A percentile compares a stretch with the other conserved stretches of the same genome.
phyloP scores from a whole-genome alignment of 2,797 vertebrate genomes.

The Poeciliopsis gracilis region DNA sequence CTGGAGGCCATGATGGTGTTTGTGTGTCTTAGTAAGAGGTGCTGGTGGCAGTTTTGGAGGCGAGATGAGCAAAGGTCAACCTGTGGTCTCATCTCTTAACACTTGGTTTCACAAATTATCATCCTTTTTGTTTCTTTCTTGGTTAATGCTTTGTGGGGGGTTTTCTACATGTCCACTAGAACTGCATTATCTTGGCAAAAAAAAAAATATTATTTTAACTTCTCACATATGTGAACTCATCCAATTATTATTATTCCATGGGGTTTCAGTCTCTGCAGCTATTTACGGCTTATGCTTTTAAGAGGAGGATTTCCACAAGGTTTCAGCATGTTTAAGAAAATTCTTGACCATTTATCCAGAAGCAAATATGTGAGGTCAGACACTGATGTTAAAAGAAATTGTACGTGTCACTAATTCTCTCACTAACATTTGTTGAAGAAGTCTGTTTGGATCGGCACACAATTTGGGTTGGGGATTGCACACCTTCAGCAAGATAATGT shows the following conservation, averaged over 20 bases:
- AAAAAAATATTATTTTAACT: not conserved
- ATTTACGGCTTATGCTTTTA: not conserved
- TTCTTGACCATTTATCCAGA: not conserved
- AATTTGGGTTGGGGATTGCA: not conserved
- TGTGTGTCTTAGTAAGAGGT: conserved; percentile 36
- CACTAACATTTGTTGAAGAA: not conserved
- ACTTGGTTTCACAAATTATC: conserved; percentile 26
- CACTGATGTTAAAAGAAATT: not conserved
- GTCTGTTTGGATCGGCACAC: not conserved
- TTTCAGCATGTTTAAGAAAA: not conserved
- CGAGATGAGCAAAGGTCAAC: conserved; percentile 30
- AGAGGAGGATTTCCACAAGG: not conserved
- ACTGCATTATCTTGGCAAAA: not conserved
- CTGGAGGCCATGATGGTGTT: conserved; percentile 38
- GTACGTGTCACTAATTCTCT: not conserved
- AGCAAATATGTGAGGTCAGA: not conserved
- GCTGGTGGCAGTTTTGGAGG: conserved; percentile 50
- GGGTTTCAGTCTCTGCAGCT: not conserved
- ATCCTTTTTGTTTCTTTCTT: not conserved
- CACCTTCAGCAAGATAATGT: not conserved
- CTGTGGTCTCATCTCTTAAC: conserved; percentile 24
- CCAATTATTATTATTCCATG: not conserved
- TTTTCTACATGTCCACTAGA: not conserved
- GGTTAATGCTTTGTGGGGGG: conserved; percentile 5
- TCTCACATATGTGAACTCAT: not conserved